Conservation (phyloP, 2,797 vertebrate species). For the Pteropus rufus region DNA sequence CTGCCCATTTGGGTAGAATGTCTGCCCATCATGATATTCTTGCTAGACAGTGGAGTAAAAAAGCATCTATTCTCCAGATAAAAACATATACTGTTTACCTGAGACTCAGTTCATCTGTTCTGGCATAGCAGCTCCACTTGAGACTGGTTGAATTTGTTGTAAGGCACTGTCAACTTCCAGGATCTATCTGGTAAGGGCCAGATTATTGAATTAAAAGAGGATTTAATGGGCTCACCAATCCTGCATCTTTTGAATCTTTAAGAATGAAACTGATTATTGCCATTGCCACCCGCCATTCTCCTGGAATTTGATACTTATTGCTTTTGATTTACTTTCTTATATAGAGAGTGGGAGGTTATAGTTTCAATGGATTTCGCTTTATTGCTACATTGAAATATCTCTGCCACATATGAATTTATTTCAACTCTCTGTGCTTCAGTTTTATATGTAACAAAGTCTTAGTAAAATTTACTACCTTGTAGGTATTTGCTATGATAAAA, state of each 20-base stretch:
- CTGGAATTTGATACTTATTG: background rate
- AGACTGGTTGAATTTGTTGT: background rate
- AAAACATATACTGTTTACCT: background rate
- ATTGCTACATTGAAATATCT: background rate
- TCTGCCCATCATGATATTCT: background rate
- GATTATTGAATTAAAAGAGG: background rate
- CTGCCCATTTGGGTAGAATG: background rate
- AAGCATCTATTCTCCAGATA: background rate
- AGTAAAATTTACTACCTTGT: background rate
- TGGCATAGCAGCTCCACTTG: background rate
- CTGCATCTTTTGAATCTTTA: background rate
- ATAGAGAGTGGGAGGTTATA: background rate
- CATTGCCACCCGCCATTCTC: background rate
- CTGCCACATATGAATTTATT: background rate
- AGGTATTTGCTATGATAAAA: background rate
- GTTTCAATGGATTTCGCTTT: background rate
- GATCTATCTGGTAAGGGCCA: background rate
- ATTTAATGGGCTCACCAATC: background rate
- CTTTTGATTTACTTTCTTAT: background rate
- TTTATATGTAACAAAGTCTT: background rate
- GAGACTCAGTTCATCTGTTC: background rate
- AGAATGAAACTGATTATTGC: background rate
- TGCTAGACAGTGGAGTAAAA: background rate
- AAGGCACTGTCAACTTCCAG: background rate
- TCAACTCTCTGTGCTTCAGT: background rate